phyloP scores from a whole-genome alignment of 2,797 vertebrate species.

The Diglossa cyanea region DNA sequence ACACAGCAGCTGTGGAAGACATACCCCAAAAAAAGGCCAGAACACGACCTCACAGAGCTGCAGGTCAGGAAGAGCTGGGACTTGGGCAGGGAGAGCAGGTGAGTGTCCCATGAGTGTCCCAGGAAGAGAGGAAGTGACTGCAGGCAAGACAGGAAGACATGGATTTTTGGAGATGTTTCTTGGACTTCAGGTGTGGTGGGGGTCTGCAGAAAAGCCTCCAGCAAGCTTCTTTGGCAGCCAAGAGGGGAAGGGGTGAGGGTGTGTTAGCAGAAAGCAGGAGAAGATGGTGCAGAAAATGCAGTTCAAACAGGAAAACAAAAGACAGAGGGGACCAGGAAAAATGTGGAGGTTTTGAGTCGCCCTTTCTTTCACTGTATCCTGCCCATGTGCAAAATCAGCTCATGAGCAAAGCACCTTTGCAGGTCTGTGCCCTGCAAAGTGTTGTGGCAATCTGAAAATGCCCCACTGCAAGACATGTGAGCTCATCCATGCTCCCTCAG shows the following conservation, averaged over 20 bases:
- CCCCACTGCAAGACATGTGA: not conserved
- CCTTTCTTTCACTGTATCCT: not conserved
- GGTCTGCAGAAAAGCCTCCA: not conserved
- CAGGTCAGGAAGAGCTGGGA: not conserved
- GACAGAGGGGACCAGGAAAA: not conserved
- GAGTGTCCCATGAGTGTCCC: rapidly evolving
- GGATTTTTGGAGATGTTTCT: not conserved
- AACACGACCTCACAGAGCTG: not conserved
- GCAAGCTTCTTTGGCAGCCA: not conserved
- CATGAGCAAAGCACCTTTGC: not conserved
- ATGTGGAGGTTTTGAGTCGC: rapidly evolving
- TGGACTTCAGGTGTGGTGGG: not conserved
- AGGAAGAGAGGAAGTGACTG: not conserved
- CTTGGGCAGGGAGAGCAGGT: not conserved
- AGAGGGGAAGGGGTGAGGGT: not conserved
- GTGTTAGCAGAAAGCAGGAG: not conserved
- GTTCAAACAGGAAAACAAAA: not conserved
- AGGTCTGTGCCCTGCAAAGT: not conserved
- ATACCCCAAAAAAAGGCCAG: rapidly evolving
- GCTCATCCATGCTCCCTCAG: not conserved
- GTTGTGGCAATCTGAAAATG: not conserved
- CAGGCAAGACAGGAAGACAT: not conserved
- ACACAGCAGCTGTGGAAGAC: rapidly evolving
- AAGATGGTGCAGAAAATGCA: not conserved
- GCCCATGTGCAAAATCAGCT: not conserved